Conservation (phyloP, 1,140 invertebrate species). For the Elysia chlorotica region DNA sequence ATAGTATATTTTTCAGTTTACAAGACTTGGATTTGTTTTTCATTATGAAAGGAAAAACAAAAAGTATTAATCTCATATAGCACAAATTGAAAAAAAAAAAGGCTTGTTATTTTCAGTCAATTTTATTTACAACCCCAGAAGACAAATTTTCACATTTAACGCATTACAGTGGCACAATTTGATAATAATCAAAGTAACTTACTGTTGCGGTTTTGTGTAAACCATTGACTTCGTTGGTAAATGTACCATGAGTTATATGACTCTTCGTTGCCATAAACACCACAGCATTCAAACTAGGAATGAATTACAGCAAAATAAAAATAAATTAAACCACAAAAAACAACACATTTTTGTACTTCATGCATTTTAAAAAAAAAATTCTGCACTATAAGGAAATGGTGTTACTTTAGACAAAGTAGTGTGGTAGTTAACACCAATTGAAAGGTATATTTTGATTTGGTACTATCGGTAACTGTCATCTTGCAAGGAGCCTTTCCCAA, state of each 20-base stretch:
- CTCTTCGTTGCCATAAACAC: slow-evolving; percentile 4
- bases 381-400: neutral
- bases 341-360: neutral
- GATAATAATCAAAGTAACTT: neutral
- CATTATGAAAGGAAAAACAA: neutral
- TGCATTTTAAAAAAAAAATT: neutral
- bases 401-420: neutral
- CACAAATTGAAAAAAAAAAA: neutral
- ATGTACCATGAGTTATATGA: slow-evolving; percentile 2
- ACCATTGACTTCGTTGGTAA: slow-evolving; percentile 9
- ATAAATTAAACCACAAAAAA: neutral
- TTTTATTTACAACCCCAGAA: no score
- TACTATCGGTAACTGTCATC: no score
- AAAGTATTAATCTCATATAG: neutral
- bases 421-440: neutral
- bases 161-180: neutral
- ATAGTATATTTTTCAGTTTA: no score
- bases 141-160: no score
- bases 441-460: no score
- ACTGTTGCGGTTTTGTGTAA: neutral
- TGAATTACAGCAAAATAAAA: neutral
- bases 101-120: no score
- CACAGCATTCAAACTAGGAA: slow-evolving; percentile 13
- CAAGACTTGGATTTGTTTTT: no score
- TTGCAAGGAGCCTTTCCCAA: no score